phyloP scores from a whole-genome alignment of 2,888 invertebrate species.

The Poecilus cupreus region DNA sequence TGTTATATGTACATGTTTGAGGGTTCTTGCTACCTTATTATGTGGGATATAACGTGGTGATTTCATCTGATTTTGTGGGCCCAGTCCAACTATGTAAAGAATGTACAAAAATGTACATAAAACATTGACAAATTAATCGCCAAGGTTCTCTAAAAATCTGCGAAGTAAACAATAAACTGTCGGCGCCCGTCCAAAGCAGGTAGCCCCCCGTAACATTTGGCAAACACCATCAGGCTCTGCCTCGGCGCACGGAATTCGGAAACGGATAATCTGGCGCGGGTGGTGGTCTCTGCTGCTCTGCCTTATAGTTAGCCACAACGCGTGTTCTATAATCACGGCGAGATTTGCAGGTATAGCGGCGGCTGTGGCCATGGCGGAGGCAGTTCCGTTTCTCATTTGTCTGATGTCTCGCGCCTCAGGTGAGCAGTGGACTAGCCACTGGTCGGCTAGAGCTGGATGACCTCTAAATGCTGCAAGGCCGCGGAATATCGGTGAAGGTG shows the following conservation, averaged over 20 bases:
- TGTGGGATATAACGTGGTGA: no score
- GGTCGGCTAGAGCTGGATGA: not conserved
- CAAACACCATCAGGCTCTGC: not conserved
- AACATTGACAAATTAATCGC: no score
- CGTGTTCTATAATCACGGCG: conserved; percentile 13
- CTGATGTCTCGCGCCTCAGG: not conserved
- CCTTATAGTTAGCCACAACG: not conserved
- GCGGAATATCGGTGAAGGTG: conserved; percentile 23
- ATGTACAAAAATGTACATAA: no score
- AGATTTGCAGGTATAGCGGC: conserved; percentile 9
- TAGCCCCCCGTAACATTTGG: not conserved
- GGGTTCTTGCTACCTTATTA: no score
- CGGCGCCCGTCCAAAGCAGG: not conserved
- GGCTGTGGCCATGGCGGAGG: conserved; percentile 20
- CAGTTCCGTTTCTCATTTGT: conserved; percentile 45
- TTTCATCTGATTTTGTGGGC: not conserved
- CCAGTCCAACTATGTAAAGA: no score
- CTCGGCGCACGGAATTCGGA: not conserved
- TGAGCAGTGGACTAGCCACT: not conserved
- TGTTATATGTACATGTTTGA: no score
- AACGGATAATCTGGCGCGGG: not conserved
- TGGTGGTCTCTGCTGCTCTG: not conserved
- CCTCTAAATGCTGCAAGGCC: conserved; percentile 18
- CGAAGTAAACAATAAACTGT: not conserved
- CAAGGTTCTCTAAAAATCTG: no score